Conservation (phyloP, 2,797 vertebrate genomes). For the Chiroxiphia lanceolata region DNA sequence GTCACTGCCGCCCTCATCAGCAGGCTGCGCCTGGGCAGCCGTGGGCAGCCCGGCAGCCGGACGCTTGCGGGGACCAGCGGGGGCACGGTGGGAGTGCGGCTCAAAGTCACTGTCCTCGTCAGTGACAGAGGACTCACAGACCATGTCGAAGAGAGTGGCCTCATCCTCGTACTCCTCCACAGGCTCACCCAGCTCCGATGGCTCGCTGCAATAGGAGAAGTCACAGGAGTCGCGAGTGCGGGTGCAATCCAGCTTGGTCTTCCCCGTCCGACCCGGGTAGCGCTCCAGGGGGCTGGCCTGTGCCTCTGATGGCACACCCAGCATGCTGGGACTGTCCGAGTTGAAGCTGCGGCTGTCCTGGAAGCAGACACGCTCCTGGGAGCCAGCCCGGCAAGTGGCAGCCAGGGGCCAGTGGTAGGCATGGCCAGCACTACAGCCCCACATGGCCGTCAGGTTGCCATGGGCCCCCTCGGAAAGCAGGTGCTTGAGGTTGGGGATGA, state of each 20-base stretch:
- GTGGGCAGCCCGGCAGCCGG: not conserved
- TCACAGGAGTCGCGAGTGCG: conserved; percentile 84
- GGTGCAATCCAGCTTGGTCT: conserved; percentile 81
- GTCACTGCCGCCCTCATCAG: conserved; percentile 66
- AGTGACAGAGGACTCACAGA: conserved; percentile 87
- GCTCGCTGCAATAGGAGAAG: conserved; percentile 88
- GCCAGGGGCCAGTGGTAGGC: conserved; percentile 91
- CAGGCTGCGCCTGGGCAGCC: conserved; percentile 61
- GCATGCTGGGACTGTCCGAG: conserved; percentile 82
- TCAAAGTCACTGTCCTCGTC: conserved; percentile 88
- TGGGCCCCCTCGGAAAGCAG: conserved; percentile 84
- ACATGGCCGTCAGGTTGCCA: conserved; percentile 84
- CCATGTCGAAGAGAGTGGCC: conserved; percentile 84
- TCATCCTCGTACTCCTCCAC: conserved; percentile 86
- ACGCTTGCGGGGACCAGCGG: conserved; percentile 73
- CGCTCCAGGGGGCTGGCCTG: conserved; percentile 81
- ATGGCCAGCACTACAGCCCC: conserved; percentile 88
- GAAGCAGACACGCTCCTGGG: conserved; percentile 84
- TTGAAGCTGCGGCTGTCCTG: conserved; percentile 85
- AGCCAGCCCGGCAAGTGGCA: conserved; percentile 80
- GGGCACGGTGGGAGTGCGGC: conserved; percentile 69
- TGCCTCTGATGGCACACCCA: conserved; percentile 77
- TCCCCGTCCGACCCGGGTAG: conserved; percentile 75
- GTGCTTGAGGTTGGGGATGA: conserved; percentile 89
- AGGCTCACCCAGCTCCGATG: conserved; percentile 82